These are phyloP conservation scores for Dryobates pubescens DNA, from an alignment of 2,797 vertebrate species.

Conservation along the genomic window DNA sequence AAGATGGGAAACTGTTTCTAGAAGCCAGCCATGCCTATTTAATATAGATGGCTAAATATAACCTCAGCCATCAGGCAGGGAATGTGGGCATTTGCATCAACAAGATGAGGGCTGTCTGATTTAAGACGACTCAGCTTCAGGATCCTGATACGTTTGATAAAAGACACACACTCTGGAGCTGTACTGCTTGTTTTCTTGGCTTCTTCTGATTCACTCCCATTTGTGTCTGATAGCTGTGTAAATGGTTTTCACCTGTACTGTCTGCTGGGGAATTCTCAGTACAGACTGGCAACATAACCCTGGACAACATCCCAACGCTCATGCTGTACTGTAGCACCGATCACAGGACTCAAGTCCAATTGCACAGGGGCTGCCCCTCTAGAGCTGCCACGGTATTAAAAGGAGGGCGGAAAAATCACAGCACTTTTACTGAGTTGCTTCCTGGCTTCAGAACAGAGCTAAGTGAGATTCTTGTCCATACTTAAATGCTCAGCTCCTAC, in stretches of 20 bases:
- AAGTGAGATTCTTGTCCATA: not conserved
- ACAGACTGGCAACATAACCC: not conserved
- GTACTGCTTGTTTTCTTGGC: not conserved
- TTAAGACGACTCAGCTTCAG: conserved; percentile 41
- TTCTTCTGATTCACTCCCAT: not conserved
- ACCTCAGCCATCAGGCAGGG: conserved; percentile 69
- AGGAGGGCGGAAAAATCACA: conserved; percentile 8
- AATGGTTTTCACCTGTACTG: conserved; percentile 33
- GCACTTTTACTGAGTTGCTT: not conserved
- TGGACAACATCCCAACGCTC: not conserved
- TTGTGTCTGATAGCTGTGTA: not conserved
- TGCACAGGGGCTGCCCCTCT: not conserved
- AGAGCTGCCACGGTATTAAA: not conserved
- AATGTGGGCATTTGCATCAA: conserved; percentile 67
- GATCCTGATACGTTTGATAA: conserved; percentile 10
- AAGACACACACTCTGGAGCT: conserved; percentile 4
- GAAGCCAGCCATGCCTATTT: conserved; percentile 63
- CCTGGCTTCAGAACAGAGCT: not conserved
- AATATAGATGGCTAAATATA: conserved; percentile 67
- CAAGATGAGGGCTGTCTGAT: conserved; percentile 61
- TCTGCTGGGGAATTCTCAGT: conserved; percentile 14
- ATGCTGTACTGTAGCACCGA: not conserved
- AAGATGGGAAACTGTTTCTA: conserved; percentile 60
- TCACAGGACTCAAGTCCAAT: not conserved
- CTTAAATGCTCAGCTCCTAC: not conserved